Percentiles rank a stretch among this genome's conserved stretches.
These are phyloP conservation scores for Phaonia tiefii DNA, from an alignment of 2,888 invertebrate species.

Conservation along the genomic window DNA sequence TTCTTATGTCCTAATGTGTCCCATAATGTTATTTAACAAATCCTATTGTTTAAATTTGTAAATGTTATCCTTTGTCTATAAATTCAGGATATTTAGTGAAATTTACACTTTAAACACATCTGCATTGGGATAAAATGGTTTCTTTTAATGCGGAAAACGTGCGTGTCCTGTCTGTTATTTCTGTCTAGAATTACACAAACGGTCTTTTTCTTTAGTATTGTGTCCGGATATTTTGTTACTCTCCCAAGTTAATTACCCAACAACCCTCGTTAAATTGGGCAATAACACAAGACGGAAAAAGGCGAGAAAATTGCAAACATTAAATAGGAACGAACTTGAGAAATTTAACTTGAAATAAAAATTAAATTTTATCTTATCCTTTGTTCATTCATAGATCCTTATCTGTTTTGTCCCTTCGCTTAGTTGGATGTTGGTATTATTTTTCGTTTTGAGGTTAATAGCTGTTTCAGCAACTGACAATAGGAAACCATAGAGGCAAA, in stretches of 20 bases:
- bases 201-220: not conserved
- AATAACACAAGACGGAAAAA: too few species aligned
- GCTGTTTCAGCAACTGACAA: conserved; percentile 7
- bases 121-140: too few species aligned
- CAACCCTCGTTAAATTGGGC: not conserved
- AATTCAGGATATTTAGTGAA: too few species aligned
- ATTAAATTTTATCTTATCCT: not conserved
- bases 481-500: not conserved
- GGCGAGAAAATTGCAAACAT: too few species aligned
- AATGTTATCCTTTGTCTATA: too few species aligned
- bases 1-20: too few species aligned
- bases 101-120: too few species aligned
- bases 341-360: not conserved
- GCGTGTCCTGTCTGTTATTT: not conserved
- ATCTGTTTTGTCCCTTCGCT: not conserved
- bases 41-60: too few species aligned
- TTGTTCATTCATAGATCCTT: not conserved
- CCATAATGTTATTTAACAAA: too few species aligned
- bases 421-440: not conserved
- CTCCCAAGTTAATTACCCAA: not conserved
- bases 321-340: not conserved
- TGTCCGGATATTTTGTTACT: not conserved
- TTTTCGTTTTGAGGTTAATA: conserved; percentile 20
- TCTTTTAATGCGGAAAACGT: conserved; percentile 2
- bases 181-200: not conserved